A percentile compares a stretch with the other conserved stretches of the same genome.
Conservation (phyloP, 2,888 invertebrate genomes). For the Congeria kusceri region DNA sequence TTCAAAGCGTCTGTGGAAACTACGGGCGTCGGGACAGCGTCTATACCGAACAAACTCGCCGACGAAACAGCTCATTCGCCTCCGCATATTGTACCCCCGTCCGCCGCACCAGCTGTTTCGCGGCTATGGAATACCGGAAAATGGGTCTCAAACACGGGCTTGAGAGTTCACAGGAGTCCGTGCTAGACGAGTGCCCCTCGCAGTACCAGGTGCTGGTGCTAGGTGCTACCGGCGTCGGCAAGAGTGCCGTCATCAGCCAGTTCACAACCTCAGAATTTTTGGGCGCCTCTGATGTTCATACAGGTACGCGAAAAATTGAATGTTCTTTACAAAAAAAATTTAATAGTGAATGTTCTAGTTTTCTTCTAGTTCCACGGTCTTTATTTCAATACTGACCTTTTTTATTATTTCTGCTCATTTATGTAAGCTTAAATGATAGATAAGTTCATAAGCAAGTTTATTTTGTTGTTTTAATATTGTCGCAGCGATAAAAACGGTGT, state of each 20-base stretch:
- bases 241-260: slow-evolving; percentile 90
- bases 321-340: too few species aligned
- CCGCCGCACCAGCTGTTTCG: slow-evolving; percentile 52
- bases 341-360: too few species aligned
- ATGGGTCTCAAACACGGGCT: slow-evolving; percentile 30
- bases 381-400: too few species aligned
- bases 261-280: slow-evolving; percentile 89
- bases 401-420: too few species aligned
- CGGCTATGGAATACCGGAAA: slow-evolving; percentile 55
- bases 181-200: slow-evolving; percentile 53
- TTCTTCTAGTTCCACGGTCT: too few species aligned
- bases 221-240: slow-evolving; percentile 89
- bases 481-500: too few species aligned
- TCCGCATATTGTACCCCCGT: slow-evolving; percentile 41
- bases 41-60: slow-evolving; percentile 29
- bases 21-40: slow-evolving; percentile 51
- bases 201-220: slow-evolving; percentile 89
- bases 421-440: too few species aligned
- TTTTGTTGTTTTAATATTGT: too few species aligned
- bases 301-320: slow-evolving; percentile 58
- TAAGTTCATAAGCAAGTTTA: too few species aligned
- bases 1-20: slow-evolving; percentile 24
- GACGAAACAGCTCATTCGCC: slow-evolving; percentile 37
- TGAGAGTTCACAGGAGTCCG: slow-evolving; percentile 57
- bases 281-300: slow-evolving; percentile 54